Conservation (phyloP, 1,140 invertebrate species). For the Nixonia krombeini region DNA sequence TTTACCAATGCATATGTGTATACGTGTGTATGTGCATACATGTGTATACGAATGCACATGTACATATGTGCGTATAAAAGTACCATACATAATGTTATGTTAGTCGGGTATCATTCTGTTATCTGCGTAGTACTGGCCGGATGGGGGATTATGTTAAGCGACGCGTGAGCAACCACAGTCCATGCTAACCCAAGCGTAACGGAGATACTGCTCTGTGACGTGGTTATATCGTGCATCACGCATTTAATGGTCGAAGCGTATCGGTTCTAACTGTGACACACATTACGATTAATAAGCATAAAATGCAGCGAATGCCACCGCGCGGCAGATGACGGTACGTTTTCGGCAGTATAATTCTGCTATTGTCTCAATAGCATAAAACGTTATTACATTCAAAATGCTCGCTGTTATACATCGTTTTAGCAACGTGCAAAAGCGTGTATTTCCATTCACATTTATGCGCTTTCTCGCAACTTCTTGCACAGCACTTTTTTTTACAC, state of each 20-base stretch:
- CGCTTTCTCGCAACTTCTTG: no score
- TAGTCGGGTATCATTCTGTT: conserved; percentile 29
- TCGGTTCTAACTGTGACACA: conserved; percentile 33
- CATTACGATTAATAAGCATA: conserved; percentile 63
- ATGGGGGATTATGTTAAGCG: conserved; percentile 67
- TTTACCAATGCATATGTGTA: no score
- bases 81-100: no score
- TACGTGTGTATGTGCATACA: no score
- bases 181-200: conserved; percentile 63
- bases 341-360: conserved; percentile 10
- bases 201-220: conserved; percentile 66
- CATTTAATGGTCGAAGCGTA: conserved; percentile 34
- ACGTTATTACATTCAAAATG: conserved; percentile 4
- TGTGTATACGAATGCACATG: not conserved
- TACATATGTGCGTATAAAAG: not conserved
- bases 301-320: conserved; percentile 37
- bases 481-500: no score
- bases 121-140: conserved; percentile 56
- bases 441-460: no score
- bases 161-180: conserved; percentile 67
- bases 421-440: no score
- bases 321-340: conserved; percentile 12
- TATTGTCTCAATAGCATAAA: conserved; percentile 9
- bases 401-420: not conserved
- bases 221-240: conserved; percentile 54